Base-by-base conservation (phyloP, 2,888 invertebrate genomes). In the Phragmatobia fuliginosa region DNA sequence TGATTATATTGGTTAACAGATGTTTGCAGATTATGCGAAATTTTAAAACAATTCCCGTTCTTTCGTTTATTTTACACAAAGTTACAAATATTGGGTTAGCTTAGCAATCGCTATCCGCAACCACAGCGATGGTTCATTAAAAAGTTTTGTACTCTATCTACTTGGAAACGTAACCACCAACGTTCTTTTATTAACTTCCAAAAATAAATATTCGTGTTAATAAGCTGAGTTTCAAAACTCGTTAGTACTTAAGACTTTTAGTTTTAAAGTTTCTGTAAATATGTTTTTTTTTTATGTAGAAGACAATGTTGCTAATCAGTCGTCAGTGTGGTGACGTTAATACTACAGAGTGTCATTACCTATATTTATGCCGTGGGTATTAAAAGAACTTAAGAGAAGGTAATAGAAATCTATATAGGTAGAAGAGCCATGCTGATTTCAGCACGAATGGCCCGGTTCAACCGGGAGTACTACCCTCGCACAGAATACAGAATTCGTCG, bases 51-150 rank as follows among this genome's bases (percentile, higher is more conserved):
- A n/a, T 56, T 56, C 16, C 16, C 25, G 33, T 60, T 33, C 21
- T n/a, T 60, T 33, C 36, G 3, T 61, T 25, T 61, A n/a, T 61
- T 61, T 36, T 8, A 31, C n/a, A 60, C 60, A 65, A 49, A 49
- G 45, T 52, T 33, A 36, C 62, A 58, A 60, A 66, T 56, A 45
- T 63, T 67, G 52, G 67, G 67, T 70, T 28, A 59, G 45, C 33
- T n/a, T 28, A 58, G 65, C 62, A 67, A 59, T 66, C 41, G 58
- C 16, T 38, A 64, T 58, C 56, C 45, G 18, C 45, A 36, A 18
- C 49, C 61, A 5, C 60, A 31, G 66, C 33, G 63, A 16, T 41
- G 64, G 61, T 70, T 70, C 70, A 70, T 73, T 73, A 73, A 73
- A 72, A 73, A 59, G 64, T 64, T 73, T 64, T 21, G 10, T 67